phyloP scores from a whole-genome alignment of 2,797 vertebrate species.

The Lerista edwardsae region DNA sequence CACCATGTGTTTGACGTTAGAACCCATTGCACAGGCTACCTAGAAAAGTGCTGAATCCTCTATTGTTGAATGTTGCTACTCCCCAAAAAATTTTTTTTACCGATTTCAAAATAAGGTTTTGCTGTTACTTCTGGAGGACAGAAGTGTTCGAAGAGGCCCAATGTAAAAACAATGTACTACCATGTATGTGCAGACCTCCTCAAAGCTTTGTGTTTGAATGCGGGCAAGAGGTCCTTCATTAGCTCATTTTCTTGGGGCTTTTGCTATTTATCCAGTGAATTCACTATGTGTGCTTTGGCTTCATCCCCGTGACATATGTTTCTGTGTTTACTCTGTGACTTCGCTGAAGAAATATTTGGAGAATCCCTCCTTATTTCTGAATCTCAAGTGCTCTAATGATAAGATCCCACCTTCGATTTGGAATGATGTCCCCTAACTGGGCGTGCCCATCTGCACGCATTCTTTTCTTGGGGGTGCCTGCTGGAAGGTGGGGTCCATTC shows the following conservation, averaged over 20 bases:
- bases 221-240: neutral
- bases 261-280: neutral
- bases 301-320: neutral
- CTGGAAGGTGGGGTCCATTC: neutral
- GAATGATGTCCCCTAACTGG: neutral
- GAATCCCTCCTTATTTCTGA: neutral
- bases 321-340: slow-evolving; percentile 12
- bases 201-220: neutral
- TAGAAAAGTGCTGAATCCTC: neutral
- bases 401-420: neutral
- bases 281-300: neutral
- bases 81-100: neutral
- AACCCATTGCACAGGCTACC: neutral
- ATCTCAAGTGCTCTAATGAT: neutral
- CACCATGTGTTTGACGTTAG: neutral
- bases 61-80: neutral
- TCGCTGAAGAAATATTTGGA: neutral
- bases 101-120: neutral
- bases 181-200: neutral
- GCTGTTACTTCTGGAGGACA: neutral
- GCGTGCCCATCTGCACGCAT: neutral
- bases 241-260: slow-evolving; percentile 7
- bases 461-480: neutral
- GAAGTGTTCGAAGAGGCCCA: neutral
- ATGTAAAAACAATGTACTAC: neutral